phyloP scores from a whole-genome alignment of 2,797 vertebrate species.

The Oryzias sinensis region DNA sequence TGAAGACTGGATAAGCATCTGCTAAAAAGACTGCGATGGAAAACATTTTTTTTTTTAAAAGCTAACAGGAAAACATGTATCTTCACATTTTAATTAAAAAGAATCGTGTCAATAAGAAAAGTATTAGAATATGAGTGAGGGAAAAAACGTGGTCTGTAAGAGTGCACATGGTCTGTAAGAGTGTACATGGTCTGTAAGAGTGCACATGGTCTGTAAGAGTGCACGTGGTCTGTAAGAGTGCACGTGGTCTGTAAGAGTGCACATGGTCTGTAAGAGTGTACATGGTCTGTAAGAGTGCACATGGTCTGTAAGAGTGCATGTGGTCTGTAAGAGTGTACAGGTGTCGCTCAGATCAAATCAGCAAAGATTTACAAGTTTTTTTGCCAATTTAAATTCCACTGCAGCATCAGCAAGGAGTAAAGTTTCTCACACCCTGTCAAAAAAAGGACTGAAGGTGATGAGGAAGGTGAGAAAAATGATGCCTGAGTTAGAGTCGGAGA shows the following conservation, averaged over 20 bases:
- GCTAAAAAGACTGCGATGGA: slow-evolving; percentile 6
- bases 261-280: not conserved
- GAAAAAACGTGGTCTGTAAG: not conserved
- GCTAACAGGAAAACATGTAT: not conserved
- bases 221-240: not conserved
- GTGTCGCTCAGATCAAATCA: not conserved
- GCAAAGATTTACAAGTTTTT: slow-evolving; percentile 7
- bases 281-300: not conserved
- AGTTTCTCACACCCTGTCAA: slow-evolving; percentile 33
- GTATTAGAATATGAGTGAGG: not conserved
- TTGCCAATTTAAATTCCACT: not conserved
- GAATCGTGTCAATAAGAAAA: not conserved
- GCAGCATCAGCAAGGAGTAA: slow-evolving; percentile 9
- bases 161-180: not conserved
- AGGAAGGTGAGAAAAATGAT: slow-evolving; percentile 50
- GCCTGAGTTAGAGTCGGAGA: slow-evolving; percentile 12
- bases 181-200: not conserved
- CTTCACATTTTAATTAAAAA: not conserved
- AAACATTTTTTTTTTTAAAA: too few relatives aligned
- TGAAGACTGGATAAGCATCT: slow-evolving; percentile 5
- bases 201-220: not conserved
- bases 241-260: not conserved
- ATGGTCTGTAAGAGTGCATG: not conserved
- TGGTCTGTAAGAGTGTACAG: not conserved
- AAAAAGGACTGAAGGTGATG: slow-evolving; percentile 43